phyloP scores from a whole-genome alignment of 2,113 vertebrate genomes.

The Actinemys pallida region DNA sequence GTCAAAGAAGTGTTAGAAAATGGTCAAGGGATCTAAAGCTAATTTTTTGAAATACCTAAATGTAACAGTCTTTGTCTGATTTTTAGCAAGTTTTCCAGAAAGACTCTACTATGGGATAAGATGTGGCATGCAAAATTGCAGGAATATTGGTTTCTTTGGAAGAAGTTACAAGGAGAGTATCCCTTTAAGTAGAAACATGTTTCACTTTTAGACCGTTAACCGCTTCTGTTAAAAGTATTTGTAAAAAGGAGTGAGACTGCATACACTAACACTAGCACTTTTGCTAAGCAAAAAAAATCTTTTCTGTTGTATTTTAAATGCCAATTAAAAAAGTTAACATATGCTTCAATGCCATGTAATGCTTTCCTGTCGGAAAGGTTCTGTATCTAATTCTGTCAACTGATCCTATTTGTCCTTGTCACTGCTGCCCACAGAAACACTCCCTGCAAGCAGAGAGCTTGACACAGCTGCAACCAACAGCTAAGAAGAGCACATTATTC shows the following conservation, averaged over 20 bases:
- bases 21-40: neutral
- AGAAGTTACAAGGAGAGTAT: neutral
- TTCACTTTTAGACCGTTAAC: neutral
- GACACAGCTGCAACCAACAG: neutral
- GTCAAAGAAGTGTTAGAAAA: neutral
- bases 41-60: neutral
- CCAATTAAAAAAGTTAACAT: neutral
- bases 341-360: neutral
- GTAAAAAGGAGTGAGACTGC: slow-evolving; percentile 25
- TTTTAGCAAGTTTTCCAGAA: neutral
- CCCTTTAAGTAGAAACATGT: neutral
- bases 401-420: neutral
- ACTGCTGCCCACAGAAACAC: neutral
- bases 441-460: neutral
- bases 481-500: neutral
- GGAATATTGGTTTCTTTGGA: neutral
- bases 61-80: neutral
- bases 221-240: slow-evolving; percentile 13
- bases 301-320: neutral
- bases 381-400: neutral
- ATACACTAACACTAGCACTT: neutral
- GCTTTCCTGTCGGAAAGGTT: neutral
- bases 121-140: neutral
- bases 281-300: neutral
- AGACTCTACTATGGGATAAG: neutral